Percentiles rank a stretch among this genome's conserved stretches.
These are phyloP conservation scores for Probosciger aterrimus DNA, from an alignment of 2,113 vertebrate genomes.

Conservation along the genomic window DNA sequence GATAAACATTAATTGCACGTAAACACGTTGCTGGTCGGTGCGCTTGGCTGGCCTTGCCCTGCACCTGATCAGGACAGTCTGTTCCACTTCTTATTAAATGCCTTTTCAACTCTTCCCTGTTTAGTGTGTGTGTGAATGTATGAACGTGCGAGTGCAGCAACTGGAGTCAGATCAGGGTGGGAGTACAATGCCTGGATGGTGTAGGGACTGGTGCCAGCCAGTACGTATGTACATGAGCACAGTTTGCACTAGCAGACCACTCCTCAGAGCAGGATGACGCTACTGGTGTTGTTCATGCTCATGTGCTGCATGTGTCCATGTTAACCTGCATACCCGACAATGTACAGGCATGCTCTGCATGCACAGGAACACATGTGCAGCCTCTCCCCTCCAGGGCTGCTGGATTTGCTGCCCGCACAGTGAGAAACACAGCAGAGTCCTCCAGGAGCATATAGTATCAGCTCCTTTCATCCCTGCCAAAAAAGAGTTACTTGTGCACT, in stretches of 20 bases:
- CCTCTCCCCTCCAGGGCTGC: neutral
- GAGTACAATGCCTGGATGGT: neutral
- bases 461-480: neutral
- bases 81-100: neutral
- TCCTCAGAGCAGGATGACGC: neutral
- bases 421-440: neutral
- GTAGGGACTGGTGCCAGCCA: neutral
- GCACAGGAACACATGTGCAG: neutral
- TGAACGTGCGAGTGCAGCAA: neutral
- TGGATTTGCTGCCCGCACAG: neutral
- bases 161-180: neutral
- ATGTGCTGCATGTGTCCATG: rapidly evolving
- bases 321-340: neutral
- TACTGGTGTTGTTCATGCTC: rapidly evolving
- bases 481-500: neutral
- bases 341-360: rapidly evolving
- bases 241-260: neutral
- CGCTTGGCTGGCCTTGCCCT: neutral
- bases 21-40: rapidly evolving
- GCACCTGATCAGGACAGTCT: neutral
- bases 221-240: rapidly evolving
- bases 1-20: rapidly evolving
- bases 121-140: too few relatives aligned
- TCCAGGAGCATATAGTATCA: neutral
- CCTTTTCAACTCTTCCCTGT: neutral